These are phyloP conservation scores for Watersipora subatra DNA, from an alignment of 1,140 invertebrate genomes.

Conservation along the genomic window DNA sequence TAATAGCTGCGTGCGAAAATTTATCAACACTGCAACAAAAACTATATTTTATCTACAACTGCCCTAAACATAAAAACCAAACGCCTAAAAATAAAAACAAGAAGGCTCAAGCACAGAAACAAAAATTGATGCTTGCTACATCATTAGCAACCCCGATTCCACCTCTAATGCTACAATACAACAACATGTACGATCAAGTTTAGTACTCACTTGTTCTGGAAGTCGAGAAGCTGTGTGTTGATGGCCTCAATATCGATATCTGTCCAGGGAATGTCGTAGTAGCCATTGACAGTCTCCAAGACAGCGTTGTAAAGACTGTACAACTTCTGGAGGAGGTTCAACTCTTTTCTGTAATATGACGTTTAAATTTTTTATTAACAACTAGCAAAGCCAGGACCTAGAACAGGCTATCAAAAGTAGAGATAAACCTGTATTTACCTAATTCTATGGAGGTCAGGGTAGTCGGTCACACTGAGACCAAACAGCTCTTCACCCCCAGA, in stretches of 20 bases:
- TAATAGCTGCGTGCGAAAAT: no score
- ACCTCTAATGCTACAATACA: no score
- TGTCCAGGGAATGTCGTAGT: conserved; percentile 89
- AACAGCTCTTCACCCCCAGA: conserved; percentile 88
- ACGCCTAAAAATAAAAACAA: no score
- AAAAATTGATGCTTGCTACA: no score
- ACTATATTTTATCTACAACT: no score
- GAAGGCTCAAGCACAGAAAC: no score
- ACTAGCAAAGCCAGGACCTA: no score
- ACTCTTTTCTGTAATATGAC: conserved; percentile 64
- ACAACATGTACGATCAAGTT: no score
- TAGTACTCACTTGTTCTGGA: conserved; percentile 73
- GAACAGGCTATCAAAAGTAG: background rate
- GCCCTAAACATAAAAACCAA: no score
- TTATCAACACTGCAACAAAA: no score
- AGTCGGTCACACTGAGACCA: conserved; percentile 75
- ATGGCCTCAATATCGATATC: conserved; percentile 95
- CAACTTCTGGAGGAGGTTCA: conserved; percentile 85
- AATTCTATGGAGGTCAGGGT: conserved; percentile 79
- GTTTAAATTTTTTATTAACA: no score
- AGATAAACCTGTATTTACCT: conserved; percentile 30
- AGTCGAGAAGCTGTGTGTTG: conserved; percentile 90
- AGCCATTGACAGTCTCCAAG: conserved; percentile 83
- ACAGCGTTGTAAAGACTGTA: conserved; percentile 94
- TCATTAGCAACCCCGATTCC: no score